These are phyloP conservation scores for Pedionomus torquatus DNA, from an alignment of 2,113 vertebrate genomes.

Conservation along the genomic window DNA sequence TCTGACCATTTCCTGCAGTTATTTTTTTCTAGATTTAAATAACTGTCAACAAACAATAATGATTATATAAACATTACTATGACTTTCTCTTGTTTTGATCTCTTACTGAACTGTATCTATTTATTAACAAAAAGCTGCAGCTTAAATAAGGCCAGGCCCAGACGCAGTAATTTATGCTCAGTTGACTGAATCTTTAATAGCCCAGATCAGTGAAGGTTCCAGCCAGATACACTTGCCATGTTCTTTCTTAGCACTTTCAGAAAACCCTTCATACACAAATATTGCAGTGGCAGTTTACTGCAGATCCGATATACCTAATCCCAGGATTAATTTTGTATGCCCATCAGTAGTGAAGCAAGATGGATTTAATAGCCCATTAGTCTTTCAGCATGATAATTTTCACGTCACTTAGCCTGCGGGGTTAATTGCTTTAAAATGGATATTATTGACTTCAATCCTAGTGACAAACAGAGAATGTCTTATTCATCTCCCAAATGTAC, in stretches of 20 bases:
- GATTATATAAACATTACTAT: not conserved
- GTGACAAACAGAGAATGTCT: slow-evolving; percentile 31
- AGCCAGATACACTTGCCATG: not conserved
- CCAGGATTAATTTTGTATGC: slow-evolving; percentile 33
- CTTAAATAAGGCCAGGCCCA: not conserved
- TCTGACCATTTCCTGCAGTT: not conserved
- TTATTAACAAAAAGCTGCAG: not conserved
- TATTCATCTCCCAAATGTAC: slow-evolving; percentile 49
- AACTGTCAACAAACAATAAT: not conserved
- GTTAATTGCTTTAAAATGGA: slow-evolving; percentile 64
- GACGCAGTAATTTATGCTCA: not conserved
- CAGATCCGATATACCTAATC: not conserved
- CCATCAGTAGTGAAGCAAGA: slow-evolving; percentile 10
- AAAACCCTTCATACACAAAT: not conserved
- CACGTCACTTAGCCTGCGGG: slow-evolving; percentile 41
- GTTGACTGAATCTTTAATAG: not conserved
- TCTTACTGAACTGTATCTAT: not conserved
- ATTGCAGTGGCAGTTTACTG: not conserved
- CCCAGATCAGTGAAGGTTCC: fast-evolving
- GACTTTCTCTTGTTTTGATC: not conserved
- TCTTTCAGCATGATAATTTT: slow-evolving; percentile 46
- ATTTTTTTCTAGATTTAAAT: slow-evolving; percentile 19
- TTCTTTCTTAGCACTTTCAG: not conserved
- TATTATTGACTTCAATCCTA: slow-evolving; percentile 63
- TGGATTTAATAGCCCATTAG: slow-evolving; percentile 45